Evolutionary conservation across 2,797 vertebrate genomes (phyloP).

Genomic region (Sebastes steindachneri): DNA sequence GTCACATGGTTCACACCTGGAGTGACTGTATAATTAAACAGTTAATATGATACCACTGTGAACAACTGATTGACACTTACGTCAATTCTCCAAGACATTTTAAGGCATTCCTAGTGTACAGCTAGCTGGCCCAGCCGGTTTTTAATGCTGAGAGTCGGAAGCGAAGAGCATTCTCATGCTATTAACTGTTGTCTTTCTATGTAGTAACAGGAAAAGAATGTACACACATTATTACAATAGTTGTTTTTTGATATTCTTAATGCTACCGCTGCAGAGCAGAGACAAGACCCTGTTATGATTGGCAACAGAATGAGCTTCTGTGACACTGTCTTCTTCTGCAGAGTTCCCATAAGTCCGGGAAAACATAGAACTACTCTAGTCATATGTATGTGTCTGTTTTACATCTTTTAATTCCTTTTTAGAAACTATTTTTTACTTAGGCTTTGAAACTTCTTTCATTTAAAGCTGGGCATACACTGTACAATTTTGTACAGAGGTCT

Average conservation of each 20-base stretch:
- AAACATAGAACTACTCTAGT: neutral
- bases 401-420: neutral
- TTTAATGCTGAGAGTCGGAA: neutral
- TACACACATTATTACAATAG: neutral
- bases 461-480: no score
- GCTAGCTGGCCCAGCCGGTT: neutral
- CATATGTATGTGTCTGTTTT: neutral
- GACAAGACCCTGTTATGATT: constrained; percentile 3
- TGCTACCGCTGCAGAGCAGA: neutral
- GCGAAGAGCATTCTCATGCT: neutral
- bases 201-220: neutral
- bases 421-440: neutral
- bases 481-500: no score
- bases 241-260: neutral
- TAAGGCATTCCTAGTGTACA: neutral
- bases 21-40: constrained; percentile 3
- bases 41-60: neutral
- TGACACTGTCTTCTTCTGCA: neutral
- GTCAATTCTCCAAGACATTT: neutral
- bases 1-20: constrained; percentile 26
- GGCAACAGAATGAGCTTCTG: neutral
- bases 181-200: neutral
- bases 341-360: constrained; percentile 7
- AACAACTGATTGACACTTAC: neutral
- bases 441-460: neutral